phyloP scores from a whole-genome alignment of 2,797 vertebrate genomes.

The Tragelaphus oryx region DNA sequence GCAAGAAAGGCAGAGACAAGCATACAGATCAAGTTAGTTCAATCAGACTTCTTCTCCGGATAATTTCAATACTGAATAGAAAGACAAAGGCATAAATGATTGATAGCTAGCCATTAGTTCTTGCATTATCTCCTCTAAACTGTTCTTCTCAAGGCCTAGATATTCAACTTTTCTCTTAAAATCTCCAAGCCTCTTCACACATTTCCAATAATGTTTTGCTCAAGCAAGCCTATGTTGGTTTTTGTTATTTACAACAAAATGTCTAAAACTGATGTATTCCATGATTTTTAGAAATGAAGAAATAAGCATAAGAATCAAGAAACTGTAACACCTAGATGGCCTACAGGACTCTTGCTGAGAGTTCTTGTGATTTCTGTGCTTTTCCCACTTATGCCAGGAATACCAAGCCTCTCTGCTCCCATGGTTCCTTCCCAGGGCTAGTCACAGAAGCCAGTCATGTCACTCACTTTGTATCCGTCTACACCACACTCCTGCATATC shows the following conservation, averaged over 20 bases:
- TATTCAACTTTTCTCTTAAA: background rate
- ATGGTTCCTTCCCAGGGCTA: background rate
- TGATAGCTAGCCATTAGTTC: background rate
- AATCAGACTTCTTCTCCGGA: background rate
- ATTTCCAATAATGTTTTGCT: background rate
- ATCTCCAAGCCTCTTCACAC: background rate
- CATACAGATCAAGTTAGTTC: background rate
- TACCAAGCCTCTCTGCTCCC: background rate
- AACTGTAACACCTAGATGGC: background rate
- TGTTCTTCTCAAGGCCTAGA: background rate
- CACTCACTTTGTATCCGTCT: background rate
- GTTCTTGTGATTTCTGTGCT: background rate
- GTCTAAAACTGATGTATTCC: background rate
- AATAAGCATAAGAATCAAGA: background rate
- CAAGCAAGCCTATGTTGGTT: background rate
- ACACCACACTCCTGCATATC: fast-evolving
- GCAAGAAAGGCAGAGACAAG: background rate
- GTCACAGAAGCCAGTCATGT: background rate
- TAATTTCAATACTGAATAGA: background rate
- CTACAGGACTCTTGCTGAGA: background rate
- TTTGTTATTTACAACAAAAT: background rate
- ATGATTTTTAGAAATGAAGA: background rate
- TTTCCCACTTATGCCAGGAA: background rate
- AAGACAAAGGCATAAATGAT: background rate
- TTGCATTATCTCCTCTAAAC: background rate